phyloP scores from a whole-genome alignment of 2,797 vertebrate genomes.

The Chaetophractus vellerosus region DNA sequence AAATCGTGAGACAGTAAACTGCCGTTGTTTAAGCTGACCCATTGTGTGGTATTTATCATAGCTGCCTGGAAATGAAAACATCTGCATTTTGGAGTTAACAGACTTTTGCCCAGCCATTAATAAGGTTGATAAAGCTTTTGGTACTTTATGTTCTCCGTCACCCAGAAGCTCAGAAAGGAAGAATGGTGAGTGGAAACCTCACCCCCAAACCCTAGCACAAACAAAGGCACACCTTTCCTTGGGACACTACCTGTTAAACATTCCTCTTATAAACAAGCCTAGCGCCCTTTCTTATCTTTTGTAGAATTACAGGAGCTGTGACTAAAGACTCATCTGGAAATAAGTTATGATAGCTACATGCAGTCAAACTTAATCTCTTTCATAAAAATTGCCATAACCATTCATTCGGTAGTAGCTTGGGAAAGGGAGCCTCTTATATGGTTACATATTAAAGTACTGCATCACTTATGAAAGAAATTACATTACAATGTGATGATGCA shows the following conservation, averaged over 20 bases:
- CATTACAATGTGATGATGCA: background rate
- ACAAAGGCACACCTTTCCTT: background rate
- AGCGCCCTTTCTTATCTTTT: background rate
- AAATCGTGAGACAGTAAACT: too few species aligned
- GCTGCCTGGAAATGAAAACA: too few species aligned
- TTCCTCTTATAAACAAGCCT: background rate
- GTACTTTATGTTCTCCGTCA: constrained; percentile 17
- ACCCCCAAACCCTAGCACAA: background rate
- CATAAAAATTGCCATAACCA: background rate
- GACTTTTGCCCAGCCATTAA: background rate
- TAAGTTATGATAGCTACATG: constrained; percentile 37
- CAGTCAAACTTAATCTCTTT: constrained; percentile 21
- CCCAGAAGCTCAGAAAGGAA: constrained; percentile 31
- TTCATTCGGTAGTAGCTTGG: background rate
- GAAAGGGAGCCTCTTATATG: constrained; percentile 1
- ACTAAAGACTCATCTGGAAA: constrained; percentile 50
- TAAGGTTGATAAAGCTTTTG: background rate
- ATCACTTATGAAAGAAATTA: constrained; percentile 65
- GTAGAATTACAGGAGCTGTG: constrained; percentile 44
- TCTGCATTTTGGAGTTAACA: background rate
- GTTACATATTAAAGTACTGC: constrained; percentile 58
- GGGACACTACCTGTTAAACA: background rate
- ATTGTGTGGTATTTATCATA: too few species aligned
- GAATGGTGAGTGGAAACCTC: background rate
- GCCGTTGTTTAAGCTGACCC: too few species aligned